phyloP scores from a whole-genome alignment of 2,888 invertebrate species.

The Chloromyia formosa region DNA sequence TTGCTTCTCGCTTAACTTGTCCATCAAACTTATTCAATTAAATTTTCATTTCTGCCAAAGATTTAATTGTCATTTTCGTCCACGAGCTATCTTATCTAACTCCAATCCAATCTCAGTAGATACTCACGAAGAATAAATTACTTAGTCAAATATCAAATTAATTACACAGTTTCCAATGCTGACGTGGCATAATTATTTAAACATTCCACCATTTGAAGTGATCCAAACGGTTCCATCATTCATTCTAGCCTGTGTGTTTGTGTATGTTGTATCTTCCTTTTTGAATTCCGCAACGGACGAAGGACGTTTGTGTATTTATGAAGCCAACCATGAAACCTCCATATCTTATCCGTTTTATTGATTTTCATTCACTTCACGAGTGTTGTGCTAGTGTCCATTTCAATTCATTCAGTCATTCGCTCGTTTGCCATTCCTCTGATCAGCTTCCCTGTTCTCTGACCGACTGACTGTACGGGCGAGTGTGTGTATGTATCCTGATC shows the following conservation, averaged over 20 bases:
- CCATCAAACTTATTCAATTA: background rate
- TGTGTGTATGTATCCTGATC: background rate
- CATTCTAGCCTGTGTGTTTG: too few species aligned
- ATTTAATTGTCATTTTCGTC: background rate
- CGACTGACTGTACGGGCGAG: too few species aligned
- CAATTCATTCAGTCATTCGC: background rate
- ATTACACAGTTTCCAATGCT: conserved; percentile 2
- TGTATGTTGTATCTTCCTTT: too few species aligned
- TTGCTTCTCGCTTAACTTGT: background rate
- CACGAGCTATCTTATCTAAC: background rate
- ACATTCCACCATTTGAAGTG: background rate
- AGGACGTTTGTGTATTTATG: too few species aligned
- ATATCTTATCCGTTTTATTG: conserved; percentile 7
- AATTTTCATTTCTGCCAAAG: background rate
- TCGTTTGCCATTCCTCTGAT: background rate
- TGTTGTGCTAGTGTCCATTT: conserved; percentile 3
- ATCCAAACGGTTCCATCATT: background rate
- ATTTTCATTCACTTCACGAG: conserved; percentile 7
- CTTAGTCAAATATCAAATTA: conserved; percentile 7
- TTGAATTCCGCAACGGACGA: too few species aligned
- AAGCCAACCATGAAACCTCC: background rate
- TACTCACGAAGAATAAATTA: background rate
- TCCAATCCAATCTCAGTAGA: background rate
- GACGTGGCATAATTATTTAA: conserved; percentile 10
- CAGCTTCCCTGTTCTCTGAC: background rate